Evolutionary conservation across 1,140 invertebrate genomes (phyloP).

Genomic region (Galleria mellonella): DNA sequence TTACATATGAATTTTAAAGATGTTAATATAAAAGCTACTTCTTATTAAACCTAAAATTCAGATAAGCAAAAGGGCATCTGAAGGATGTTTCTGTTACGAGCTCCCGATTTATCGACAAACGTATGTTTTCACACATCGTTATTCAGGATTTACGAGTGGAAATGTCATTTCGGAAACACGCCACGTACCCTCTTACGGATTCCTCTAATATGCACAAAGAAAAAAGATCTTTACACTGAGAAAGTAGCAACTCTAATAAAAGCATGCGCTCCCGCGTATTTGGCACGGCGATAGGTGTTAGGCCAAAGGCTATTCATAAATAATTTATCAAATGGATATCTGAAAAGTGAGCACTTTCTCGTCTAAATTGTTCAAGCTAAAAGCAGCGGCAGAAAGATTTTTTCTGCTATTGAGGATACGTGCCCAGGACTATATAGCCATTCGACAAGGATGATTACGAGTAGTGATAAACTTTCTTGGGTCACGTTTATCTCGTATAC

Average conservation of each 20-base stretch:
- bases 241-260: constrained; percentile 35
- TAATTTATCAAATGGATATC: constrained; percentile 47
- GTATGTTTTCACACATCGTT: constrained; percentile 46
- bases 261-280: constrained; percentile 43
- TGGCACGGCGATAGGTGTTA: constrained; percentile 32
- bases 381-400: constrained; percentile 20
- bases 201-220: constrained; percentile 62
- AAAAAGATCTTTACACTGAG: constrained; percentile 40
- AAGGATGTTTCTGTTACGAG: constrained; percentile 20
- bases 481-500: too few relatives aligned
- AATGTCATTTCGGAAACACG: constrained; percentile 40
- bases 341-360: constrained; percentile 22
- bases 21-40: too few relatives aligned
- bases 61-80: constrained; percentile 10
- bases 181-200: constrained; percentile 41
- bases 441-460: too few relatives aligned
- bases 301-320: constrained; percentile 44
- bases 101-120: constrained; percentile 28
- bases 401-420: constrained; percentile 1
- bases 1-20: too few relatives aligned
- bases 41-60: background rate
- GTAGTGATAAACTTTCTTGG: background rate
- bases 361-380: constrained; percentile 29
- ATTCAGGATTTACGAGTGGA: constrained; percentile 38
- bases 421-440: too few relatives aligned